Conservation (phyloP, 2,113 vertebrate genomes). For the Pristiophorus japonicus region DNA sequence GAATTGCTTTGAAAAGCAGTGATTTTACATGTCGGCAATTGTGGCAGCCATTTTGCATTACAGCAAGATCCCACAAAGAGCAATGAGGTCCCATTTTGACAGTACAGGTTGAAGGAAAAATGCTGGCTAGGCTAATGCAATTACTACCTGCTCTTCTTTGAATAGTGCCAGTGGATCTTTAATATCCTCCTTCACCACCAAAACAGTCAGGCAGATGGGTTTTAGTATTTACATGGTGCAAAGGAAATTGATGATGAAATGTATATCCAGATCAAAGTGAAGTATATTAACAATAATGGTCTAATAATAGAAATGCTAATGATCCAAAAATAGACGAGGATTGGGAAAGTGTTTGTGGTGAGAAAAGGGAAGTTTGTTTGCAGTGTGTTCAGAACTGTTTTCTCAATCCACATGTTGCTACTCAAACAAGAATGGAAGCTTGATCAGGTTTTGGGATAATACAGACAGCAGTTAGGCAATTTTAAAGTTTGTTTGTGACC, state of each 20-base stretch:
- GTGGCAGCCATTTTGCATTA: not conserved
- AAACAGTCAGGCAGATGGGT: not conserved
- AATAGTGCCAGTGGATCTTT: not conserved
- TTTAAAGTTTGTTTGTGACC: too few relatives aligned
- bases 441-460: too few relatives aligned
- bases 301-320: too few relatives aligned
- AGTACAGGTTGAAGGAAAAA: not conserved
- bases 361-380: too few relatives aligned
- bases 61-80: not conserved
- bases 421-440: too few relatives aligned
- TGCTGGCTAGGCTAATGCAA: not conserved
- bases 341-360: too few relatives aligned
- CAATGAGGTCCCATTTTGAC: not conserved
- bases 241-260: not conserved
- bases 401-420: too few relatives aligned
- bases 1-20: not conserved
- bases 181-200: not conserved
- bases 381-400: too few relatives aligned
- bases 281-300: not conserved
- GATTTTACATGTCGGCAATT: not conserved
- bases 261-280: not conserved
- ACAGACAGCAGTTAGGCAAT: too few relatives aligned
- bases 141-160: not conserved
- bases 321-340: too few relatives aligned
- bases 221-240: not conserved